phyloP scores from a whole-genome alignment of 2,113 vertebrate genomes.

The Mesoclemmys tuberculata region DNA sequence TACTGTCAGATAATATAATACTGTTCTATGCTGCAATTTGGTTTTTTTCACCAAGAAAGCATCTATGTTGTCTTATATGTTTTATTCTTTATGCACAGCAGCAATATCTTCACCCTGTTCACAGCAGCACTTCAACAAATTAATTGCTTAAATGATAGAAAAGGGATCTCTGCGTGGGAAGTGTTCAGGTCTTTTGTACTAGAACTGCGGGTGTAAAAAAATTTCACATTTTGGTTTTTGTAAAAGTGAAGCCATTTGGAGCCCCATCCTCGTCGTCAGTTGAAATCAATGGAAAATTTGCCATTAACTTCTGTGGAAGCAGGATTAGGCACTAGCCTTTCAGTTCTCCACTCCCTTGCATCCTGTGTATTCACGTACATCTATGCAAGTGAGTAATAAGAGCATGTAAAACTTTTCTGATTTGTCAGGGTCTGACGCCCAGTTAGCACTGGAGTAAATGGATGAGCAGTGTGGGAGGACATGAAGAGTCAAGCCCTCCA shows the following conservation, averaged over 20 bases:
- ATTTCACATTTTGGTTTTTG: not conserved
- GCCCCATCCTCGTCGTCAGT: not conserved
- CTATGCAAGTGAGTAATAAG: not conserved
- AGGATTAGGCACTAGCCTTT: not conserved
- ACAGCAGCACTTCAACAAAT: not conserved
- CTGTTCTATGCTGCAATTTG: slow-evolving; percentile 49
- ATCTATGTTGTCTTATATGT: slow-evolving; percentile 8
- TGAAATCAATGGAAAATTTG: not conserved
- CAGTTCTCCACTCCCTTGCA: not conserved
- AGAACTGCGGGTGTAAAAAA: not conserved
- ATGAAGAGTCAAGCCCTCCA: not conserved
- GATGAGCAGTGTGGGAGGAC: not conserved
- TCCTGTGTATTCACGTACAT: not conserved
- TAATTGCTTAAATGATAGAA: not conserved
- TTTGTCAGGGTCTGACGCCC: not conserved
- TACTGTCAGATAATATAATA: slow-evolving; percentile 45
- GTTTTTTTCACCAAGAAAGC: slow-evolving; percentile 38
- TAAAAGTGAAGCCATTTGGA: not conserved
- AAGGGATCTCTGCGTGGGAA: not conserved
- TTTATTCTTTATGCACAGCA: slow-evolving; percentile 9
- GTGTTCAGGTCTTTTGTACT: not conserved
- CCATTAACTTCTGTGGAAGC: not conserved
- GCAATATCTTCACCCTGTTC: not conserved
- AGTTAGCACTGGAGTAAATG: not conserved
- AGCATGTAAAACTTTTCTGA: not conserved